Base-by-base conservation (phyloP, 2,113 vertebrate species). In the Psilopsiagon aymara region DNA sequence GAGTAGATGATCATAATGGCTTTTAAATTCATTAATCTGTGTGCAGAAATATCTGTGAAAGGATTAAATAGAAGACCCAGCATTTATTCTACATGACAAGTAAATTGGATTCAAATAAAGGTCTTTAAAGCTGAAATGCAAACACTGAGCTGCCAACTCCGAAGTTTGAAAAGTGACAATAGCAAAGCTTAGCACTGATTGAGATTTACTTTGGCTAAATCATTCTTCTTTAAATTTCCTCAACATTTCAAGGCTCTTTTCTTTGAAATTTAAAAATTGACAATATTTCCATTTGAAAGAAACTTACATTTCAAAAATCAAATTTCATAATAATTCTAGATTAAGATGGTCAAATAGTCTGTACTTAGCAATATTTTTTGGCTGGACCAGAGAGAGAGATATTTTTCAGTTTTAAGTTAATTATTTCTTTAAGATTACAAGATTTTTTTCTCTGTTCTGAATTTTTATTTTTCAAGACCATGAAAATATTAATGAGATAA, bases 41-140 rank as follows among this genome's bases (percentile, higher is more conserved):
- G 86, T 84, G 80, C 55, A 68, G 86, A 94, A 96, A 93, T 96
- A 92, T 96, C 90, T 86, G 62, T 60, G 86, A 93, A 96, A 71
- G 77, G 86, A 93, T 95, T 96, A 93, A 93, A 93, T 31, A 62
- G 62, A 82, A 94, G 73, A 88, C 87, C 27, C 69, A 90, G 82
- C 88, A 62, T 92, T 94, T 96, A 94, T 96, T 95, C 90, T 93
- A 88, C 64, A 49, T 82, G 95, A 96, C 95, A 97, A 95, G 86
- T 73, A 97, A 96, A 94, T 91, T 93, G 83, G 80, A 86, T 91
- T 96, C 87, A 86, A 95, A 92, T 89, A 92, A 88, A 94, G 86
- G 90, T 91, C 95, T 93, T 94, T 44, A 94, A 93, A 96, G 80
- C 86, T 91, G 70, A 96, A 97, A 92, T 21, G n/a, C 94, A 96